Evolutionary conservation across 2,888 invertebrate genomes (phyloP).

Genomic region (Cosmopolites sordidus): DNA sequence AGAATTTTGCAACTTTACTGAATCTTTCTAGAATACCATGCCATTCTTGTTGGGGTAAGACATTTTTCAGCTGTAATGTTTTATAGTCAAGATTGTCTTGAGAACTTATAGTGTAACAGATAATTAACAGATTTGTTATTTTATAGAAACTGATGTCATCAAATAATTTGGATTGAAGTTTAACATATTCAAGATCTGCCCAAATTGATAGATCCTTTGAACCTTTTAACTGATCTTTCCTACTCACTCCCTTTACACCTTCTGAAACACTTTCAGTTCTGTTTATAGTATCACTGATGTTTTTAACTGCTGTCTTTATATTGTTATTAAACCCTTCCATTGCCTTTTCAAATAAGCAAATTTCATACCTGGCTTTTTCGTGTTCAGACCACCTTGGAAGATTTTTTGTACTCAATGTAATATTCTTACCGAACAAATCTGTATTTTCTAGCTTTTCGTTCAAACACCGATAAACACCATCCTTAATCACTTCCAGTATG

Average conservation of each 20-base stretch:
- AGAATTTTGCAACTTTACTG: constrained; percentile 5
- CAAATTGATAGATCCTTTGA: constrained; percentile 17
- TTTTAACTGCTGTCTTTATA: constrained; percentile 20
- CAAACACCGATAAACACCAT: constrained; percentile 43
- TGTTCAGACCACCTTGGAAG: constrained; percentile 53
- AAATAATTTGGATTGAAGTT: constrained; percentile 11
- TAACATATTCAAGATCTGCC: constrained; percentile 18
- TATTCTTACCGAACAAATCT: constrained; percentile 36
- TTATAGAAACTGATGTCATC: constrained; percentile 13
- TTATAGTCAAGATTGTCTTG: constrained; percentile 38
- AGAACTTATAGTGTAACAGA: constrained; percentile 47
- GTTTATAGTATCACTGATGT: not conserved
- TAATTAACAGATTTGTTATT: constrained; percentile 39
- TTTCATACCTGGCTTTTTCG: constrained; percentile 56
- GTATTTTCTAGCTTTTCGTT: constrained; percentile 8
- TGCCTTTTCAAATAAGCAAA: constrained; percentile 42
- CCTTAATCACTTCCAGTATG: constrained; percentile 52
- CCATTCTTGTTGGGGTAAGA: constrained; percentile 11
- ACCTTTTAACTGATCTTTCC: not conserved
- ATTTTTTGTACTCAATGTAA: constrained; percentile 47
- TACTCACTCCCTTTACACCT: not conserved
- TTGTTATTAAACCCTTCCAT: constrained; percentile 7
- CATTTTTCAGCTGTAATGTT: constrained; percentile 1
- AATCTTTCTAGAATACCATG: constrained; percentile 13
- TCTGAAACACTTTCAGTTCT: not conserved